These are phyloP conservation scores for Oncorhynchus gorbuscha DNA, from an alignment of 2,113 vertebrate species.

Conservation along the genomic window DNA sequence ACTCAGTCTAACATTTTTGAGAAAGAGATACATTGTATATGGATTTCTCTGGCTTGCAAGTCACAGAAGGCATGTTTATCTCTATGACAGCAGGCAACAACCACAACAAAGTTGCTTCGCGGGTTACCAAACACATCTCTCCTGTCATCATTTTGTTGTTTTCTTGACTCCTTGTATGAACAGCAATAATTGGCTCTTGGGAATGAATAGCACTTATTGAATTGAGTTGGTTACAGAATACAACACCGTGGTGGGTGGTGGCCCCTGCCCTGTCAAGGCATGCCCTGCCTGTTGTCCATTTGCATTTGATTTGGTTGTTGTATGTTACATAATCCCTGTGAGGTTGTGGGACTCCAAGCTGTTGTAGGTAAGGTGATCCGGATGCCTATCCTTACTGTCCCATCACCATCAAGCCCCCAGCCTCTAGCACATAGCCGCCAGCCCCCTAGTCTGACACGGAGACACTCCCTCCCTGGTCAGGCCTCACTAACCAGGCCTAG, in stretches of 20 bases:
- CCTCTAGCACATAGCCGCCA: no score
- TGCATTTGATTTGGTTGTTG: conserved; percentile 3
- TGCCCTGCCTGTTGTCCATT: conserved; percentile 17
- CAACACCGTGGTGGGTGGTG: no score
- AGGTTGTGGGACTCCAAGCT: conserved; percentile 26
- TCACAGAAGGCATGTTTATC: no score
- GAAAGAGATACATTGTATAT: no score
- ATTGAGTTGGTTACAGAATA: neutral
- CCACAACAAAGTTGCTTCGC: no score
- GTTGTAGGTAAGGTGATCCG: conserved; percentile 38
- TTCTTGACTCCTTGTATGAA: no score
- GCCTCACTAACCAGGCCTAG: neutral
- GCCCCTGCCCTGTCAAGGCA: neutral
- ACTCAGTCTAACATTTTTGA: neutral
- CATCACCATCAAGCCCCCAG: conserved; percentile 22
- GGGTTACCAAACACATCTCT: no score
- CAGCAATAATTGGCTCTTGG: no score
- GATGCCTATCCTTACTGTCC: neutral
- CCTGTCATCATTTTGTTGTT: no score
- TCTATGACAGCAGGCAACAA: no score
- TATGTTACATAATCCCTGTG: conserved; percentile 22
- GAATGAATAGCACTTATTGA: no score
- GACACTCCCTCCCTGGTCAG: conserved; percentile 28
- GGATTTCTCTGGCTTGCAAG: no score
- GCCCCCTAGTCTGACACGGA: conserved; percentile 29